phyloP scores from a whole-genome alignment of 2,113 vertebrate genomes.

The Hemiscyllium ocellatum region DNA sequence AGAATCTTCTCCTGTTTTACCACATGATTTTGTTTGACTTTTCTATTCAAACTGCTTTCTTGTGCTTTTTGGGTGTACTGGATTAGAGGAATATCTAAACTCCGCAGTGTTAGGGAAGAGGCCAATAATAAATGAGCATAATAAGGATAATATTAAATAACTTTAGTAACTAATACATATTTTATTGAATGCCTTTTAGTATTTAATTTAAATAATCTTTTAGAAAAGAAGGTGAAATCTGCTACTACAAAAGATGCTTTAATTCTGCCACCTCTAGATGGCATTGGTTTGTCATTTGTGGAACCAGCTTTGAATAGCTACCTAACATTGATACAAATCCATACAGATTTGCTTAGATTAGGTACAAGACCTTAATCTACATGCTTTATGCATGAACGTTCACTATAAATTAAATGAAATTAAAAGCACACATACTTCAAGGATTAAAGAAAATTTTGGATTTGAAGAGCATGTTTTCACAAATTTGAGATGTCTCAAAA shows the following conservation, averaged over 20 bases:
- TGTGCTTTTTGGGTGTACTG: not conserved
- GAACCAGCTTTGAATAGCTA: not conserved
- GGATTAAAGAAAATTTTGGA: not conserved
- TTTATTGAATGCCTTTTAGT: not conserved
- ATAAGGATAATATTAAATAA: not conserved
- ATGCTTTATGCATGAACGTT: not conserved
- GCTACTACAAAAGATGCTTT: not conserved
- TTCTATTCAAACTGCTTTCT: not conserved
- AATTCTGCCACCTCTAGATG: not conserved
- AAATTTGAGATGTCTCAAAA: not conserved
- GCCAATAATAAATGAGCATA: not conserved
- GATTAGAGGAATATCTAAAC: not conserved
- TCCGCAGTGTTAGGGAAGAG: not conserved
- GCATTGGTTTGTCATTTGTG: conserved; percentile 5
- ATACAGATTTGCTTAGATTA: not conserved
- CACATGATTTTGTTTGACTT: not conserved
- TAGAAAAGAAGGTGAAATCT: not conserved
- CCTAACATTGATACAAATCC: not conserved
- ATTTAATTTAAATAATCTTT: not conserved
- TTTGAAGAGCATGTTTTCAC: not conserved
- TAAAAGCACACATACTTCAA: not conserved
- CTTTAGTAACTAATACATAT: not conserved
- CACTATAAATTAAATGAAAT: not conserved
- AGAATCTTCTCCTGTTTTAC: not conserved
- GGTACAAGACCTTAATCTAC: not conserved